A percentile compares a stretch with the other conserved stretches of the same genome.
phyloP scores from a whole-genome alignment of 2,113 vertebrate species.

The Odocoileus virginianus region DNA sequence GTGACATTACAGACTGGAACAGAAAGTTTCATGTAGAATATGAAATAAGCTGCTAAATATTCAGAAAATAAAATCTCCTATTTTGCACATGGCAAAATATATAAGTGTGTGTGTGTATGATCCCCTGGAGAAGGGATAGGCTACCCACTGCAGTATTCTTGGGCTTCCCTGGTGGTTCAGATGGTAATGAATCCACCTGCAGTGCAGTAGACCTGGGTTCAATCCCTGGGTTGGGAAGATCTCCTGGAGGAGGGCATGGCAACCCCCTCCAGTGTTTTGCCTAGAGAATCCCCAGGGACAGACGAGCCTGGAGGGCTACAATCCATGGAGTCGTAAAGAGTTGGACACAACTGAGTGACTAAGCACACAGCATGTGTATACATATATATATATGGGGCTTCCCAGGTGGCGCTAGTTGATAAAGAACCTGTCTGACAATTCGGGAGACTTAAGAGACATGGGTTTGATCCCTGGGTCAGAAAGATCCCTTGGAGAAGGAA shows the following conservation, averaged over 20 bases:
- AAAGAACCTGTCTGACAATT: neutral
- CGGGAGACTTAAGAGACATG: neutral
- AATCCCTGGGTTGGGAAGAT: neutral
- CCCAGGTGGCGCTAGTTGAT: neutral
- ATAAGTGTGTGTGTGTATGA: neutral
- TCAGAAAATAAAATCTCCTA: constrained; percentile 21
- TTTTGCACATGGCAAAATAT: neutral
- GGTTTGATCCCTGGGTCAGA: neutral
- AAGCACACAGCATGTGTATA: neutral
- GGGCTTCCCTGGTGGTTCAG: neutral
- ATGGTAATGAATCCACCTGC: neutral
- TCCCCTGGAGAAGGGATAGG: neutral
- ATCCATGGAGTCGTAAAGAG: neutral
- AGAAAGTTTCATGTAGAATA: neutral
- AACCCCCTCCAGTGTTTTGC: neutral
- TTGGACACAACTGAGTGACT: neutral
- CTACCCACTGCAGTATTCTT: neutral
- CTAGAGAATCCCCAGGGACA: neutral
- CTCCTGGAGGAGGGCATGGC: neutral
- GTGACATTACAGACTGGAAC: neutral
- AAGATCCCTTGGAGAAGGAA: neutral
- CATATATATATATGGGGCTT: neutral
- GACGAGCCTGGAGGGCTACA: neutral
- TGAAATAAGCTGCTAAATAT: neutral
- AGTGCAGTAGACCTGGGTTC: neutral